Conservation (phyloP, 2,113 vertebrate genomes). For the Caretta caretta region DNA sequence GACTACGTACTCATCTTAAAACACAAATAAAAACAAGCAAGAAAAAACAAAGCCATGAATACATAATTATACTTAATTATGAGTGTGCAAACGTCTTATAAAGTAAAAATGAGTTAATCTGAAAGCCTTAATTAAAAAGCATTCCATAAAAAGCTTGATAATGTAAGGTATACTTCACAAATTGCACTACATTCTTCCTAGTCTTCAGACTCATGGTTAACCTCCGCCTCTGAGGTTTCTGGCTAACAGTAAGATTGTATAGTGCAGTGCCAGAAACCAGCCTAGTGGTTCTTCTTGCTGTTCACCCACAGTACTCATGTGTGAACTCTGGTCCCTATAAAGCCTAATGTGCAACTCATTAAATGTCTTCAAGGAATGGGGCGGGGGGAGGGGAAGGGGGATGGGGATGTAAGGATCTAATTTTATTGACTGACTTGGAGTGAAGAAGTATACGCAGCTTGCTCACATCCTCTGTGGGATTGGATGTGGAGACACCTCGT, state of each 20-base stretch:
- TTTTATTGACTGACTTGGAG: constrained; percentile 72
- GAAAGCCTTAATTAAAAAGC: not conserved
- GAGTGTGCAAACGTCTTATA: constrained; percentile 4
- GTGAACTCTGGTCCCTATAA: constrained; percentile 11
- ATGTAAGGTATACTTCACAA: not conserved
- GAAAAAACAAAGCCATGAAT: constrained; percentile 16
- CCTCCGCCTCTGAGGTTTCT: not conserved
- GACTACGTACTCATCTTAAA: constrained; percentile 57
- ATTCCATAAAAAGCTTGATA: not conserved
- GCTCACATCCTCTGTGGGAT: constrained; percentile 68
- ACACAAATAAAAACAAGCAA: not conserved
- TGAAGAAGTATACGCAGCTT: constrained; percentile 65
- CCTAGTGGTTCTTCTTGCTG: not conserved
- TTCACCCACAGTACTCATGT: not conserved
- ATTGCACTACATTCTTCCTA: not conserved
- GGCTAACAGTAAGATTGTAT: constrained; percentile 14
- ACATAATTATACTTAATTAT: constrained; percentile 46
- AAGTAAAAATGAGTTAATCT: constrained; percentile 4
- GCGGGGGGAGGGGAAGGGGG: not conserved
- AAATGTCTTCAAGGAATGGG: constrained; percentile 39
- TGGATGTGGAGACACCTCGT: constrained; percentile 56
- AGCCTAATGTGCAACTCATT: constrained; percentile 54
- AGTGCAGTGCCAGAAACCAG: constrained; percentile 17
- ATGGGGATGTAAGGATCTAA: constrained; percentile 70
- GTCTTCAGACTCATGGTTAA: not conserved